A percentile compares a stretch with the other conserved stretches of the same genome.
Evolutionary conservation across 2,797 vertebrate genomes (phyloP).

Genomic region (Synaphobranchus kaupii): DNA sequence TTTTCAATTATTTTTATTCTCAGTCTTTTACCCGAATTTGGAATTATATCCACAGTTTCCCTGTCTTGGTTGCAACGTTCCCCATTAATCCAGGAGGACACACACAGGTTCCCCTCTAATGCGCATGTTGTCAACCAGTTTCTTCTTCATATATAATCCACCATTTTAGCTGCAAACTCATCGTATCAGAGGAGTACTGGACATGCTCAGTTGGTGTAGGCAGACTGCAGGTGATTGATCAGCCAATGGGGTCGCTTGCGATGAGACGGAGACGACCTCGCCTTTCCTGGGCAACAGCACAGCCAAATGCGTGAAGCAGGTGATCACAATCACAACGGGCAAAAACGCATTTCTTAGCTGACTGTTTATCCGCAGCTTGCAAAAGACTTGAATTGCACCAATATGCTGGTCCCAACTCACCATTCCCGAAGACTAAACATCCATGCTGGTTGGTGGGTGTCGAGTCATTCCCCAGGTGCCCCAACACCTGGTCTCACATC

Average conservation of each 20-base stretch:
- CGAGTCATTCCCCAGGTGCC: not conserved
- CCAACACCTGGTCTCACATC: not conserved
- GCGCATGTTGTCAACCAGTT: not conserved
- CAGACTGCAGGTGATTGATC: not conserved
- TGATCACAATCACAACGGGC: not conserved
- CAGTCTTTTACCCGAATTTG: not conserved
- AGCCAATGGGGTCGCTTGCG: not conserved
- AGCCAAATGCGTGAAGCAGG: not conserved
- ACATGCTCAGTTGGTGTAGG: not conserved
- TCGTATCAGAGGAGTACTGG: not conserved
- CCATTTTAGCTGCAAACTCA: not conserved
- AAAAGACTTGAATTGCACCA: not conserved
- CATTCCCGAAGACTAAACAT: not conserved
- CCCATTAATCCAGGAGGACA: not conserved
- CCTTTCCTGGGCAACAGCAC: not conserved
- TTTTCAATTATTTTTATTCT: not conserved
- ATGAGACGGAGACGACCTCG: not conserved
- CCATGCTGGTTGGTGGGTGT: not conserved
- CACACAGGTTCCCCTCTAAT: not conserved
- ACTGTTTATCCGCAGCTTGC: not conserved
- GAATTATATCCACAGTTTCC: not conserved
- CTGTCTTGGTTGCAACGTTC: not conserved
- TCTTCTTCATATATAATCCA: not conserved
- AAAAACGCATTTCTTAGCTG: not conserved
- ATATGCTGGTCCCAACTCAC: not conserved